Percentiles rank a stretch among this genome's conserved stretches.
Evolutionary conservation across 1,140 invertebrate genomes (phyloP).

Genomic region (Hestina assimilis): DNA sequence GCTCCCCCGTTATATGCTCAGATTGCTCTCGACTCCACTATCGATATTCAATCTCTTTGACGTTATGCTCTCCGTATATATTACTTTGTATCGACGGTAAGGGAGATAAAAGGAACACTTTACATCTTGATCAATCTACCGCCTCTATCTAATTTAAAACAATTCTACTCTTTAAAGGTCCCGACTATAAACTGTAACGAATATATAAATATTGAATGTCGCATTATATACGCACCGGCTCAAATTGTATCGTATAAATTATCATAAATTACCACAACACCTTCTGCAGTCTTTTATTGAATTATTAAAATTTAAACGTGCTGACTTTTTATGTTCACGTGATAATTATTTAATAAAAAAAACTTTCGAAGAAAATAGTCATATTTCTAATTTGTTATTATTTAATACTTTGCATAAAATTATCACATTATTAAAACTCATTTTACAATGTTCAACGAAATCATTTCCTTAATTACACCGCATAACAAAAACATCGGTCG

Average conservation of each 20-base stretch:
- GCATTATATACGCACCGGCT: background rate
- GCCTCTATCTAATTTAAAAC: background rate
- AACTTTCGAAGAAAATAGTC: too few relatives aligned
- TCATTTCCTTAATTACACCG: too few relatives aligned
- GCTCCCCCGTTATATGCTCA: slow-evolving; percentile 34
- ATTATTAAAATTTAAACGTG: background rate
- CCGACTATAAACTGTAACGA: background rate
- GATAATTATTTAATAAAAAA: too few relatives aligned
- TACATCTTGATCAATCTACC: slow-evolving; percentile 29
- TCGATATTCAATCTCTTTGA: slow-evolving; percentile 78
- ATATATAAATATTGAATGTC: background rate
- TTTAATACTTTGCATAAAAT: too few relatives aligned
- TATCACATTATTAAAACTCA: too few relatives aligned
- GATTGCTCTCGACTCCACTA: slow-evolving; percentile 72
- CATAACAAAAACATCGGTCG: too few relatives aligned
- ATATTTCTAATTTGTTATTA: too few relatives aligned
- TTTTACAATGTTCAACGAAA: too few relatives aligned
- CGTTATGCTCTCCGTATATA: slow-evolving; percentile 67
- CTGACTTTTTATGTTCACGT: too few relatives aligned
- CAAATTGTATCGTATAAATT: background rate
- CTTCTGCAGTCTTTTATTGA: background rate
- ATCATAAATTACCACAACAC: background rate
- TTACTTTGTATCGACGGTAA: slow-evolving; percentile 67
- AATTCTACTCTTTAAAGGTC: background rate
- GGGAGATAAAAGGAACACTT: slow-evolving; percentile 54